These are phyloP conservation scores for Danio jaintianensis DNA, from an alignment of 2,797 vertebrate species.

Conservation along the genomic window DNA sequence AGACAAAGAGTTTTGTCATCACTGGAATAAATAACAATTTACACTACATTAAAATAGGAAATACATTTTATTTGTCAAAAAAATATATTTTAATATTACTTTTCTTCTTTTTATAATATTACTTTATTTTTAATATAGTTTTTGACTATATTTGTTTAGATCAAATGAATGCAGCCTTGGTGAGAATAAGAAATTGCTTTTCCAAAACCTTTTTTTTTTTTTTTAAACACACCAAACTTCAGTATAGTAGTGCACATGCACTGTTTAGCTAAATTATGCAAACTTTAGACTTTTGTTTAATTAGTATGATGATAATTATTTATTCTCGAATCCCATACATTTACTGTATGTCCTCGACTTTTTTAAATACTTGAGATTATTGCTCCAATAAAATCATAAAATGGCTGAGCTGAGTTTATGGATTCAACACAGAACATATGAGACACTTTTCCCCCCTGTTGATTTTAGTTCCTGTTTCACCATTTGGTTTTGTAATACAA, in stretches of 20 bases:
- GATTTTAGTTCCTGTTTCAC: background rate
- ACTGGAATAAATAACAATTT: background rate
- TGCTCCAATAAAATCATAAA: slow-evolving; percentile 1
- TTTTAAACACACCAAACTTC: too few relatives aligned
- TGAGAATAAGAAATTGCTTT: too few relatives aligned
- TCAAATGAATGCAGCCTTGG: background rate
- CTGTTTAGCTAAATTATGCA: background rate
- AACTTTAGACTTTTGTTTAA: too few relatives aligned
- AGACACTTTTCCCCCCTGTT: background rate
- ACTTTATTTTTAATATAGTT: too few relatives aligned
- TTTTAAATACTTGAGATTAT: background rate
- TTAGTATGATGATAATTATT: background rate
- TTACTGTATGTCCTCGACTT: background rate
- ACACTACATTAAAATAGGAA: background rate
- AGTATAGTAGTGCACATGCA: background rate
- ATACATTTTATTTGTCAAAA: background rate
- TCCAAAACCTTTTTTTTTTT: too few relatives aligned
- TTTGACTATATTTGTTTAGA: background rate
- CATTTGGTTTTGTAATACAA: background rate
- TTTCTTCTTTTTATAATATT: too few relatives aligned
- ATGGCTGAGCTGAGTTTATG: background rate
- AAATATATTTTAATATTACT: background rate
- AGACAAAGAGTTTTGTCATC: background rate
- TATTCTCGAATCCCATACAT: background rate
- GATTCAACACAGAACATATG: background rate